phyloP scores from a whole-genome alignment of 2,797 vertebrate genomes.

The Zonotrichia albicollis region DNA sequence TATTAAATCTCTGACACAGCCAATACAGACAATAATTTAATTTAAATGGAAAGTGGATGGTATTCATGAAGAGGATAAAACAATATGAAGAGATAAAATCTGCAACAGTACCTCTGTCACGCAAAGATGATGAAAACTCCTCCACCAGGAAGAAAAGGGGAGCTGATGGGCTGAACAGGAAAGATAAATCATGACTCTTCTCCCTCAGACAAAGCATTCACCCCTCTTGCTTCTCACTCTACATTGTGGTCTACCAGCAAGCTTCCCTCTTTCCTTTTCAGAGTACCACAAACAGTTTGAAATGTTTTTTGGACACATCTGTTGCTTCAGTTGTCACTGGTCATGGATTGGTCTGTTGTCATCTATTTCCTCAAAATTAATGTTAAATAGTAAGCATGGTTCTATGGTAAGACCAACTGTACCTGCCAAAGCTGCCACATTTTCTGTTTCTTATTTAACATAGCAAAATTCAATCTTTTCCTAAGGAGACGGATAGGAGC shows the following conservation, averaged over 20 bases:
- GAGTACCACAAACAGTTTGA: neutral
- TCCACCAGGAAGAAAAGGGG: neutral
- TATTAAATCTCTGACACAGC: neutral
- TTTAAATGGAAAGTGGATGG: neutral
- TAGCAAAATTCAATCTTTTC: neutral
- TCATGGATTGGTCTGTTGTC: neutral
- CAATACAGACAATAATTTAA: neutral
- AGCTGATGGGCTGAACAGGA: neutral
- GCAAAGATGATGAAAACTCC: neutral
- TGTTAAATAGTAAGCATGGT: neutral
- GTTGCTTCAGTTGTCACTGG: neutral
- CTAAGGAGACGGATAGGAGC: neutral
- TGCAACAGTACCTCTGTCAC: neutral
- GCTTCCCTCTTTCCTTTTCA: neutral
- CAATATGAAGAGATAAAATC: neutral
- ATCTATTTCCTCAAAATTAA: neutral
- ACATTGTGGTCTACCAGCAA: neutral
- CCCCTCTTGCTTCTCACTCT: neutral
- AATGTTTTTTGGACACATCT: fast-evolving
- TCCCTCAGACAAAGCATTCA: neutral
- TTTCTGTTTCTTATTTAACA: neutral
- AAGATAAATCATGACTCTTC: neutral
- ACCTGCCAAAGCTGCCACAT: neutral
- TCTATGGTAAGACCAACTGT: neutral
- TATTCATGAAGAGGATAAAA: neutral